Evolutionary conservation across 2,113 vertebrate species (phyloP).

Genomic region (Conger conger): DNA sequence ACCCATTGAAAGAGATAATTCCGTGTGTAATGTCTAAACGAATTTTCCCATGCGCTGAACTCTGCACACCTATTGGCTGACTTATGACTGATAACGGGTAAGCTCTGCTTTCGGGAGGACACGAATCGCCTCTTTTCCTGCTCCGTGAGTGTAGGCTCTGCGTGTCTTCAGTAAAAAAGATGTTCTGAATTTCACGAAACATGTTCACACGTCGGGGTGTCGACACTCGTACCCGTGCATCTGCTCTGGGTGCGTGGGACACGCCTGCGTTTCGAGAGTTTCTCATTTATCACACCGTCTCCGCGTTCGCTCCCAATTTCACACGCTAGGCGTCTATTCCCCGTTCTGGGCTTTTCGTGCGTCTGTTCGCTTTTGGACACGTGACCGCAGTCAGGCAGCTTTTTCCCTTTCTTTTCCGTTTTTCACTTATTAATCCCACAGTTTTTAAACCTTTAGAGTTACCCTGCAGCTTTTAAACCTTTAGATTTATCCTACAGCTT

Average conservation of each 20-base stretch:
- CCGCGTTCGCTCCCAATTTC: constrained; percentile 8
- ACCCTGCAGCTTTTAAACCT: no score
- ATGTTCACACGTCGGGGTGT: constrained; percentile 6
- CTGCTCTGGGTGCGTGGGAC: background rate
- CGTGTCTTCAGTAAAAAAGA: background rate
- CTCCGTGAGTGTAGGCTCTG: background rate
- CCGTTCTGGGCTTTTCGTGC: background rate
- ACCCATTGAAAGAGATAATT: no score
- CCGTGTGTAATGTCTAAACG: no score
- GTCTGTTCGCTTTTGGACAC: background rate
- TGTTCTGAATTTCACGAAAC: background rate
- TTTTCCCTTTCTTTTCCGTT: background rate
- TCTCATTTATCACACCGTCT: background rate
- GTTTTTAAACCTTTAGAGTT: no score
- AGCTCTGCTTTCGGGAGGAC: no score
- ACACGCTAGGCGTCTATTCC: constrained; percentile 6
- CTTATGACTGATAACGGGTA: background rate
- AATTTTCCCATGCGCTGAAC: background rate
- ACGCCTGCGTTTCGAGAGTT: background rate
- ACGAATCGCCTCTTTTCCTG: background rate
- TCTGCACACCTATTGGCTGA: background rate
- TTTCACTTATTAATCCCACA: no score
- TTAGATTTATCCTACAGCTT: no score
- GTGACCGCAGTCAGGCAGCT: background rate
- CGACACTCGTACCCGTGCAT: background rate